These are phyloP conservation scores for Drosophila truncata DNA, from an alignment of 1,140 invertebrate genomes.

Conservation along the genomic window DNA sequence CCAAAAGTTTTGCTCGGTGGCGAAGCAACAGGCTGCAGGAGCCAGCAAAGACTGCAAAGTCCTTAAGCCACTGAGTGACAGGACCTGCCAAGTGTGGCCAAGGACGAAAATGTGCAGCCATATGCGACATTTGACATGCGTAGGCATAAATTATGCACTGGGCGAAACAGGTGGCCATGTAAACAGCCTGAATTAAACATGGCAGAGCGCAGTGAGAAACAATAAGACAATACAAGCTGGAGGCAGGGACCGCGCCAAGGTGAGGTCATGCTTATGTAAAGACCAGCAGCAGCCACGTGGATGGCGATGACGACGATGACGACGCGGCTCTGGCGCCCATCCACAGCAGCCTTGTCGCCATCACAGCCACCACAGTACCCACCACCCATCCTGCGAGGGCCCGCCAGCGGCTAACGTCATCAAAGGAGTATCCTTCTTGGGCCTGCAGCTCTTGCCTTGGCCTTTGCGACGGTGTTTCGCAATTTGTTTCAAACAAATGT, in stretches of 20 bases:
- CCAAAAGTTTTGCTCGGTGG: constrained; percentile 28
- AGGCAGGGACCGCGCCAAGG: constrained; percentile 29
- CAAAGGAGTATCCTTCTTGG: constrained; percentile 47
- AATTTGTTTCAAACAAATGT: constrained; percentile 44
- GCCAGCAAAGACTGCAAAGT: constrained; percentile 37
- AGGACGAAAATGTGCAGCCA: constrained; percentile 36
- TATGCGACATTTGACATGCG: constrained; percentile 56
- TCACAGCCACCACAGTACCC: constrained; percentile 5
- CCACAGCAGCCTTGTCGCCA: constrained; percentile 49
- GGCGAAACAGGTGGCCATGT: constrained; percentile 34
- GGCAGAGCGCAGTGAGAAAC: constrained; percentile 10
- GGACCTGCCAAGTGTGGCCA: constrained; percentile 33
- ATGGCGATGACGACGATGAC: constrained; percentile 45
- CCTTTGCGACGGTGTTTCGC: constrained; percentile 54
- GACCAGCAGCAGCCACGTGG: constrained; percentile 37
- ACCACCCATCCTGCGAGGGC: constrained; percentile 11
- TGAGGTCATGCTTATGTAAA: constrained; percentile 65
- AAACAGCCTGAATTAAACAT: constrained; percentile 28
- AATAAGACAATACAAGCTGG: constrained; percentile 15
- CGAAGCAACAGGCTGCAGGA: constrained; percentile 50
- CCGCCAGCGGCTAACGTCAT: constrained; percentile 48
- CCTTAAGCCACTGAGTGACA: constrained; percentile 56
- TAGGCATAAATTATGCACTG: constrained; percentile 61
- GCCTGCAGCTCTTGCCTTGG: constrained; percentile 54
- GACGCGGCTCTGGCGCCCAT: constrained; percentile 34